Percentiles rank a stretch among this genome's conserved stretches.
Conservation (phyloP, 2,797 vertebrate species). For the Siniperca obscura region DNA sequence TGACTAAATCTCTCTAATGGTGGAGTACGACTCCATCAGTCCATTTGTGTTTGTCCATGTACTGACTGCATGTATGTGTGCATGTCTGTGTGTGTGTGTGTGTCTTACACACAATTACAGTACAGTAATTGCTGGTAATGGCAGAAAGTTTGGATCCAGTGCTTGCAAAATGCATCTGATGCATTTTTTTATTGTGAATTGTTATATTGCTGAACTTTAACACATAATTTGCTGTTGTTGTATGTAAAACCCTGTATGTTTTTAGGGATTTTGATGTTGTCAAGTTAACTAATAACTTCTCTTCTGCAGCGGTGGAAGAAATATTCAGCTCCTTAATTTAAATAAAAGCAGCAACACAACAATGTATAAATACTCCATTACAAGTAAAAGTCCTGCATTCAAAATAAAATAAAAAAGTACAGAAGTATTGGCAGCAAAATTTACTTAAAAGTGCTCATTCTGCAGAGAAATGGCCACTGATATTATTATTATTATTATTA, state of each 20-base stretch:
- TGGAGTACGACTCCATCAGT: conserved; percentile 41
- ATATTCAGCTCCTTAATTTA: too few relatives aligned
- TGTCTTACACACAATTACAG: background rate
- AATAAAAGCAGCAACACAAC: background rate
- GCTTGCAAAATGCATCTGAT: background rate
- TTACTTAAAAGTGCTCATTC: background rate
- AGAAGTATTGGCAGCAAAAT: background rate
- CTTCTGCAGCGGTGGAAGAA: background rate
- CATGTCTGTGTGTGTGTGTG: conserved; percentile 22
- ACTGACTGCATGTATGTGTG: background rate
- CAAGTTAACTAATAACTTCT: background rate
- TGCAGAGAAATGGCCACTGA: background rate
- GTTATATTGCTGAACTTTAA: background rate
- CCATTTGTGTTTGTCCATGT: background rate
- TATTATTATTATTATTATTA: background rate
- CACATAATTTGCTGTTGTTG: background rate
- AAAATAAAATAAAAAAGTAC: background rate
- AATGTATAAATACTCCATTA: background rate
- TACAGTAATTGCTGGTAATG: background rate
- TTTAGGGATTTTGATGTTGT: background rate
- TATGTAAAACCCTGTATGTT: too few relatives aligned
- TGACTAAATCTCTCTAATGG: conserved; percentile 48
- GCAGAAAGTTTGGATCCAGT: background rate
- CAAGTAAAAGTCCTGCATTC: background rate
- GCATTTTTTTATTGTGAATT: background rate